A percentile compares a stretch with the other conserved stretches of the same genome.
phyloP scores from a whole-genome alignment of 2,888 invertebrate species.

The Epistrophella euchroma region DNA sequence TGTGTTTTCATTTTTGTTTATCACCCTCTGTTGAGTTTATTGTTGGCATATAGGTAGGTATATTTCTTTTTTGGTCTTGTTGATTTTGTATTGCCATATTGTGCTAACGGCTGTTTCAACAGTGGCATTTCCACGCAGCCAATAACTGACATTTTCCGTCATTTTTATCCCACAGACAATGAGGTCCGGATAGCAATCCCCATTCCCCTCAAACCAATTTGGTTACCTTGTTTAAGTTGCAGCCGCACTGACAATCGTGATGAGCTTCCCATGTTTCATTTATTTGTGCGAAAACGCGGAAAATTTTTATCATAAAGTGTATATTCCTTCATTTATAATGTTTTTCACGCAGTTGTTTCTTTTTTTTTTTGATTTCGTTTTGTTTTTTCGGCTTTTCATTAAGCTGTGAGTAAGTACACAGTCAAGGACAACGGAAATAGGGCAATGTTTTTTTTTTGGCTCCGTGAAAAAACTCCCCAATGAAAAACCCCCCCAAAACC shows the following conservation, averaged over 20 bases:
- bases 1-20: constrained; percentile 43
- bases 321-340: constrained; percentile 42
- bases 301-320: constrained; percentile 71
- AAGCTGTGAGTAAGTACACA: constrained; percentile 30
- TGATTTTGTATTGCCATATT: constrained; percentile 48
- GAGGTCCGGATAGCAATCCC: not conserved
- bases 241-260: constrained; percentile 73
- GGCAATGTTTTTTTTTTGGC: no score
- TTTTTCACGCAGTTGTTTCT: constrained; percentile 24
- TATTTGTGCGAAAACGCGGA: constrained; percentile 73
- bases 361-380: not conserved
- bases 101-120: constrained; percentile 70
- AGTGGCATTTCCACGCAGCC: constrained; percentile 57
- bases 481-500: no score
- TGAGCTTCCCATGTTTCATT: constrained; percentile 74
- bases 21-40: constrained; percentile 27
- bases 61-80: constrained; percentile 20
- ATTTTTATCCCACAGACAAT: constrained; percentile 59
- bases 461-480: no score
- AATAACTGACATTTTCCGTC: constrained; percentile 65
- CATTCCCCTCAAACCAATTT: not conserved
- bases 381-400: constrained; percentile 18
- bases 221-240: constrained; percentile 44
- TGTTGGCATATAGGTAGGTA: not conserved
- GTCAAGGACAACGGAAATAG: constrained; percentile 3